phyloP scores from a whole-genome alignment of 2,888 invertebrate species.

The Keiferia lycopersicella region DNA sequence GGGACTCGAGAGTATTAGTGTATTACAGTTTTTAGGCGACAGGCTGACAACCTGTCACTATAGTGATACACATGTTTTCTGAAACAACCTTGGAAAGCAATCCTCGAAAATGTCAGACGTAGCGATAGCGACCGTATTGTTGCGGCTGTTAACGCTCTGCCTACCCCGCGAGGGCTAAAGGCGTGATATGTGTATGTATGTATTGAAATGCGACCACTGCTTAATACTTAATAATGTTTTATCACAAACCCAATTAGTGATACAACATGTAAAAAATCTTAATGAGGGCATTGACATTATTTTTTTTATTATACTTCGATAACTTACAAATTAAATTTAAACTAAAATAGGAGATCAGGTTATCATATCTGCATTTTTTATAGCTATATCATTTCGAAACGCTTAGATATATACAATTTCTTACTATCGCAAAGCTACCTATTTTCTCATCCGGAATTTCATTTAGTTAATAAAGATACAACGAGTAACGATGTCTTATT shows the following conservation, averaged over 20 bases:
- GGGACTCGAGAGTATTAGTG: no score
- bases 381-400: not conserved
- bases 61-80: no score
- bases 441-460: not conserved
- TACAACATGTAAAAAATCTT: not conserved
- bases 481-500: constrained; percentile 35
- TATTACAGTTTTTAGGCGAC: no score
- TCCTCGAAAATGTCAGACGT: no score
- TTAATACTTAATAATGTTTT: no score
- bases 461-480: constrained; percentile 8
- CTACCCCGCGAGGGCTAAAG: no score
- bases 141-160: no score
- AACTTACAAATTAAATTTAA: not conserved
- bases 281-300: constrained; percentile 13
- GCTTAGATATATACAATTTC: not conserved
- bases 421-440: constrained; percentile 13
- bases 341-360: not conserved
- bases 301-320: not conserved
- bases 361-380: constrained; percentile 11
- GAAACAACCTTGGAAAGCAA: no score
- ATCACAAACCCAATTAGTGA: not conserved
- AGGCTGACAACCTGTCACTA: no score
- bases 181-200: no score
- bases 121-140: no score
- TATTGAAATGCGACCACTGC: no score